These are phyloP conservation scores for Morelia viridis DNA, from an alignment of 2,797 vertebrate genomes.

Conservation along the genomic window DNA sequence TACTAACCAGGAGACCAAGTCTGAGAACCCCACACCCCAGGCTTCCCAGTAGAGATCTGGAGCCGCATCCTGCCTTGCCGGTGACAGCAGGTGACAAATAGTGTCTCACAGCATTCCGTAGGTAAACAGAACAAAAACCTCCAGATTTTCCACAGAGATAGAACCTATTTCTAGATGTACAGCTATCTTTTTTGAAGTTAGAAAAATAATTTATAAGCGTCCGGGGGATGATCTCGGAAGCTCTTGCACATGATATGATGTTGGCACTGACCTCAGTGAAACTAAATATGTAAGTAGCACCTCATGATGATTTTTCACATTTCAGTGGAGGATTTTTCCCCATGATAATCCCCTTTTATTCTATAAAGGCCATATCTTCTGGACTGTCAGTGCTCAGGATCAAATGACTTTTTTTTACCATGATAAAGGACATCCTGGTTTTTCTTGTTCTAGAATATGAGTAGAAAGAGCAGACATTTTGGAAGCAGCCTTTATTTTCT, in stretches of 20 bases:
- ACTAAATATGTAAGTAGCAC: constrained; percentile 52
- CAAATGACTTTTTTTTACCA: constrained; percentile 73
- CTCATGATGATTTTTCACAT: constrained; percentile 53
- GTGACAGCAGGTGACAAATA: constrained; percentile 52
- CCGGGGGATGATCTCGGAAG: constrained; percentile 62
- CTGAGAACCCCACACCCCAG: constrained; percentile 91
- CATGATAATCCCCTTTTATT: constrained; percentile 47
- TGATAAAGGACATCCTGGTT: constrained; percentile 76
- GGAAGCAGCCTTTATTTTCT: background rate
- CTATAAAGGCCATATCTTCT: constrained; percentile 65
- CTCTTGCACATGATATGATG: constrained; percentile 57
- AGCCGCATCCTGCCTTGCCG: constrained; percentile 28
- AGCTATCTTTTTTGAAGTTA: constrained; percentile 62
- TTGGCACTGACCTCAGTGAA: constrained; percentile 68
- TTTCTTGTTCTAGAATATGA: constrained; percentile 75
- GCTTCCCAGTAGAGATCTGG: constrained; percentile 85
- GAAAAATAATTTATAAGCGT: constrained; percentile 64
- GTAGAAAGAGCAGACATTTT: constrained; percentile 57
- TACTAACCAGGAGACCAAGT: constrained; percentile 90
- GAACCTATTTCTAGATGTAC: constrained; percentile 69
- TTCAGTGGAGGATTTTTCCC: constrained; percentile 52
- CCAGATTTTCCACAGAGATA: constrained; percentile 59
- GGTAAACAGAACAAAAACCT: constrained; percentile 40
- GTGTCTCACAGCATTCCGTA: constrained; percentile 56
- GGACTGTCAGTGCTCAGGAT: constrained; percentile 73